Conservation (phyloP, 2,888 invertebrate species). For the Drosophila cyrtoloma region DNA sequence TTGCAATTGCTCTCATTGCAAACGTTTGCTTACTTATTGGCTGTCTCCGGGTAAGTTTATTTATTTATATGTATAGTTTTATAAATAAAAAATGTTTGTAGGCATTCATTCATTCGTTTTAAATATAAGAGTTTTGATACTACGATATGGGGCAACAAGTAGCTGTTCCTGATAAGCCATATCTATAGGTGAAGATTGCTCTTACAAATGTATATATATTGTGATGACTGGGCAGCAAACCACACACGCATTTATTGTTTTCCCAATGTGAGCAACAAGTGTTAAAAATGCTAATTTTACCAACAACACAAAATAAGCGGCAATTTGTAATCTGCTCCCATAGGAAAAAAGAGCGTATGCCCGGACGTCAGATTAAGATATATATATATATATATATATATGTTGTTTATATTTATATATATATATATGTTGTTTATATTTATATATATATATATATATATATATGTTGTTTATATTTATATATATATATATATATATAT, state of each 20-base stretch:
- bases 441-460: neutral
- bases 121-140: neutral
- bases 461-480: neutral
- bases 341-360: neutral
- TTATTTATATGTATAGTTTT: neutral
- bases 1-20: slow-evolving; percentile 53
- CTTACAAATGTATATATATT: neutral
- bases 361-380: neutral
- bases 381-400: neutral
- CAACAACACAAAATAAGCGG: neutral
- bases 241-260: neutral
- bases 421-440: too few relatives aligned
- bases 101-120: neutral
- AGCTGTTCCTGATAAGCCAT: slow-evolving; percentile 16
- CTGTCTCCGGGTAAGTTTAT: slow-evolving; percentile 58
- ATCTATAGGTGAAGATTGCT: slow-evolving; percentile 10
- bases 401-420: too few relatives aligned
- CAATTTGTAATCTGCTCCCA: neutral
- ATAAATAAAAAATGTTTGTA: neutral
- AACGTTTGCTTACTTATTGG: slow-evolving; percentile 70
- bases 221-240: neutral
- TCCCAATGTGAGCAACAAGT: slow-evolving; percentile 20
- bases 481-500: neutral
- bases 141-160: neutral
- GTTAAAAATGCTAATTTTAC: neutral